Evolutionary conservation across 2,113 vertebrate species (phyloP).

Genomic region (Speoplatyrhinus poulsoni): DNA sequence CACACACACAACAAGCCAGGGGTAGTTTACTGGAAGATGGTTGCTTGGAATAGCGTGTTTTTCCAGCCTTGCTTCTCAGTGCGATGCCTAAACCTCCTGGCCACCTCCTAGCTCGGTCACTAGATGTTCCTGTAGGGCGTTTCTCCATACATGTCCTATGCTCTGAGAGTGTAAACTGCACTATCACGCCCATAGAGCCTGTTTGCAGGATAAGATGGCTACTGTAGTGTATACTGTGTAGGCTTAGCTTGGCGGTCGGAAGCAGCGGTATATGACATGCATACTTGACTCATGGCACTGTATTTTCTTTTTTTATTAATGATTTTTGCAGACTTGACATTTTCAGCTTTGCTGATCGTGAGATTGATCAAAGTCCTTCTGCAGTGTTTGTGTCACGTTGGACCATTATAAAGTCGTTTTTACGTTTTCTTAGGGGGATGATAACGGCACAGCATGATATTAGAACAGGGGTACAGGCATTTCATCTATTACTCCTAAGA

Average conservation of each 20-base stretch:
- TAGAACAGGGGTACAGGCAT: neutral
- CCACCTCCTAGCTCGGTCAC: neutral
- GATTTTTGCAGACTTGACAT: neutral
- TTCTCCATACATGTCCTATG: too few relatives aligned
- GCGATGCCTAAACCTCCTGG: neutral
- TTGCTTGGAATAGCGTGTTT: too few relatives aligned
- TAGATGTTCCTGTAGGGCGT: too few relatives aligned
- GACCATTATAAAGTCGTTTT: neutral
- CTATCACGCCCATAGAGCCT: too few relatives aligned
- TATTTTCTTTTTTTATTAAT: neutral
- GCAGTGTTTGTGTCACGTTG: neutral
- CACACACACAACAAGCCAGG: neutral
- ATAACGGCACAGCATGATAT: slow-evolving; percentile 5
- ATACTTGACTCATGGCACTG: neutral
- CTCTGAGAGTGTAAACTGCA: too few relatives aligned
- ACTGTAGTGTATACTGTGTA: neutral
- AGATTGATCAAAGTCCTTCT: slow-evolving; percentile 2
- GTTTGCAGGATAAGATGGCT: neutral
- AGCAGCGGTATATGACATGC: neutral
- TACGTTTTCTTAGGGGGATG: slow-evolving; percentile 15
- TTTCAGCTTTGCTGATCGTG: neutral
- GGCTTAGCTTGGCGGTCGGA: neutral
- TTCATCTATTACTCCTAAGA: neutral
- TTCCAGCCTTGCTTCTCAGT: too few relatives aligned
- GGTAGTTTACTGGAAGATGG: slow-evolving; percentile 15